Percentiles rank a stretch among this genome's conserved stretches.
Evolutionary conservation across 2,797 vertebrate genomes (phyloP).

Genomic region (Numenius phaeopus): DNA sequence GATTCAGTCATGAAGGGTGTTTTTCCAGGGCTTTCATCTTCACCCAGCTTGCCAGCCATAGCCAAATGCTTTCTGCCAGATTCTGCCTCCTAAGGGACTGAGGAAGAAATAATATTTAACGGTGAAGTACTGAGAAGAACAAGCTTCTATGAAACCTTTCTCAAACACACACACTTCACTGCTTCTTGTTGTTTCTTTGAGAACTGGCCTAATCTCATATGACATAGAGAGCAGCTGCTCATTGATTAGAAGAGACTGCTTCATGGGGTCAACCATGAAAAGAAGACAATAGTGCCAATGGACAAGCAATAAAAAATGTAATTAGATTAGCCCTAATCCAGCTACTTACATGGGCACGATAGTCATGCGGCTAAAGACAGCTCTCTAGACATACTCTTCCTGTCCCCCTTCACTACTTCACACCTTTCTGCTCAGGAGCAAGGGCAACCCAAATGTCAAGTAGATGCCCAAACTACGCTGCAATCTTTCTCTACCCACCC

Average conservation of each 20-base stretch:
- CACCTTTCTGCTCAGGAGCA: background rate
- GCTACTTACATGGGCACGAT: background rate
- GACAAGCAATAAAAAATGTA: background rate
- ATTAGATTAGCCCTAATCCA: background rate
- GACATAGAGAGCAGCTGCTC: background rate
- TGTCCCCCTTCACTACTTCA: background rate
- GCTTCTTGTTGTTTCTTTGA: background rate
- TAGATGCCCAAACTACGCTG: background rate
- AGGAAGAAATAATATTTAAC: background rate
- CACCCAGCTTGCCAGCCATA: background rate
- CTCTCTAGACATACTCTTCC: background rate
- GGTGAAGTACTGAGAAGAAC: no score
- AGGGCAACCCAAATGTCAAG: background rate
- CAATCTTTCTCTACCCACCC: background rate
- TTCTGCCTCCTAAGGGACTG: background rate
- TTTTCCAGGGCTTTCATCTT: background rate
- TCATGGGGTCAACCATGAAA: background rate
- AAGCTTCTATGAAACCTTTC: no score
- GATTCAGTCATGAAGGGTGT: background rate
- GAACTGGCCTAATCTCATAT: background rate
- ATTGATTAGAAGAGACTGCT: background rate
- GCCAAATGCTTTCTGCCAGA: background rate
- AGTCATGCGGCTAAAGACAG: background rate
- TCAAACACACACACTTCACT: background rate
- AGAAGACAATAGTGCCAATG: background rate